Evolutionary conservation across 2,888 invertebrate genomes (phyloP).

Genomic region (Clitarchus hookeri): DNA sequence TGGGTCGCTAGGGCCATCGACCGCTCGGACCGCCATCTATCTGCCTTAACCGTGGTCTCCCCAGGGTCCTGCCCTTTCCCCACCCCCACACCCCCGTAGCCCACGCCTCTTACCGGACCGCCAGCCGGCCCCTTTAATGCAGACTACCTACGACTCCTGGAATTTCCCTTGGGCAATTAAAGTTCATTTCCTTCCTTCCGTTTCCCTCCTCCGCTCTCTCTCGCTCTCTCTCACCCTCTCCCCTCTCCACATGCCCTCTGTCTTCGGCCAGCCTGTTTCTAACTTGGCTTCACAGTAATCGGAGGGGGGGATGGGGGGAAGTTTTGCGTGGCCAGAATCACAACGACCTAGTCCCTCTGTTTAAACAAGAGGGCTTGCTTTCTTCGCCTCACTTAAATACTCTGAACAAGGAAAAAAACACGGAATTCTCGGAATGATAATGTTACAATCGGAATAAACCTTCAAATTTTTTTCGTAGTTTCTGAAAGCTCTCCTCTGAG

Average conservation of each 20-base stretch:
- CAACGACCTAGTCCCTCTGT: neutral
- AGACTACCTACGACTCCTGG: slow-evolving; percentile 25
- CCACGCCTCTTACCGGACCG: neutral
- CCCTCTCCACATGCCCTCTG: too few species aligned
- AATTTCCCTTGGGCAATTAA: slow-evolving; percentile 26
- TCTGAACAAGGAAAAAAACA: too few species aligned
- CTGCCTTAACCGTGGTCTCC: slow-evolving; percentile 23
- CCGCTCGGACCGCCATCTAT: neutral
- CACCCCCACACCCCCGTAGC: neutral
- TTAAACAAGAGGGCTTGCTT: neutral
- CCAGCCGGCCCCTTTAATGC: neutral
- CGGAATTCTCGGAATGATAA: neutral
- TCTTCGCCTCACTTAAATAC: neutral
- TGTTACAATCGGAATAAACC: neutral
- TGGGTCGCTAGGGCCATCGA: neutral
- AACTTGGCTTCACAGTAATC: neutral
- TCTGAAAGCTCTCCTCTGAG: too few species aligned
- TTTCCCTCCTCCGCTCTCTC: neutral
- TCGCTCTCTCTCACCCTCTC: neutral
- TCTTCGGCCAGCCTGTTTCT: neutral
- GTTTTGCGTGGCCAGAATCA: neutral
- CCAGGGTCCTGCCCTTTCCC: neutral
- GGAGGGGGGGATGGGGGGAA: neutral
- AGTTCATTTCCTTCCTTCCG: slow-evolving; percentile 17
- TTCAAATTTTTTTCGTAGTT: neutral